Evolutionary conservation across 2,113 vertebrate genomes (phyloP), one percentile per base, ranked within the genome.

Genomic region (Prochilodus magdalenae): DNA sequence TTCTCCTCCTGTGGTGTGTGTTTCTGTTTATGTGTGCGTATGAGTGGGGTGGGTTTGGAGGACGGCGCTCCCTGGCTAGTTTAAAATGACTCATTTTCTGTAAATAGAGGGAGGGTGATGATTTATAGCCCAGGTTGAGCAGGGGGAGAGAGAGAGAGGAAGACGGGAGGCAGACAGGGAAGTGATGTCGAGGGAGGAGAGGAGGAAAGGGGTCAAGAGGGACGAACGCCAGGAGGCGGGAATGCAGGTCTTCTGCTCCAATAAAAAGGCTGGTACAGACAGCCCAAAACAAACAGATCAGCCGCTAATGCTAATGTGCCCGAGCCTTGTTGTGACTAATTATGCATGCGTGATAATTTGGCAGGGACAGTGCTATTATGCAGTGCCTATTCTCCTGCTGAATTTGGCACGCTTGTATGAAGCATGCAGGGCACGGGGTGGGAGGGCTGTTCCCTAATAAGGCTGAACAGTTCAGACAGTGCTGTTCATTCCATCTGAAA

Each of bases 1-100:
- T 82, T 75, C 22, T 78, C 57, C 72, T 75, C 49, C 57, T 57
- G 74, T 13, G 49, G 40, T 76, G 51, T 59, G 44, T 26, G n/a
- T 71, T 18, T 79, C 51, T 70, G 51, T 71, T 15, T 57, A 49
- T 36, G 49, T 63, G 27, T 74, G n/a, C 53, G 62, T 79, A n/a
- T n/a, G n/a, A n/a, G 55, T 53, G 40, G 36, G 22, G 24, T 27
- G 65, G 66, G 26, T 36, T 75, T 33, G 22, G 47, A 81, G 69
- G 53, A 53, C n/a, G 67, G 62, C 59, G 44, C 77, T 74, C 73
- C 29, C 24, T 71, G 77, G 73, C 83, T 67, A 63, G n/a, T 65
- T 74, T 78, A 63, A 84, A 76, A 53, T 79, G 66, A 77, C 55
- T 33, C 69, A 73, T 83, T 69, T 81, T 73, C 69, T 85, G 75